phyloP scores from a whole-genome alignment of 2,113 vertebrate genomes.

The Laticauda laticaudata region DNA sequence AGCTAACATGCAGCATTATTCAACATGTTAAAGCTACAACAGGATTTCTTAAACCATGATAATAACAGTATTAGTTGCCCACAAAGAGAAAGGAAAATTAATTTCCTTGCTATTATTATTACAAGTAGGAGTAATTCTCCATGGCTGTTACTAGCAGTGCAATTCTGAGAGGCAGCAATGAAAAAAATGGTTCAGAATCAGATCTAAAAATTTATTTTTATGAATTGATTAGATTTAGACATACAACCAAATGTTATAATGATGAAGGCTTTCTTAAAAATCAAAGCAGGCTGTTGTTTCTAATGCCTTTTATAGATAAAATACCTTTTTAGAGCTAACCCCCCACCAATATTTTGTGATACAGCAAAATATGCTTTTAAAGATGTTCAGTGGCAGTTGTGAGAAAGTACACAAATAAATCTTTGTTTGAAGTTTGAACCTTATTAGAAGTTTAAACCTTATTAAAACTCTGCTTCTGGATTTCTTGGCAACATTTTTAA shows the following conservation, averaged over 20 bases:
- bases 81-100: slow-evolving; percentile 39
- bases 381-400: background rate
- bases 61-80: slow-evolving; percentile 29
- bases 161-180: slow-evolving; percentile 16
- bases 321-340: background rate
- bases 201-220: slow-evolving; percentile 2
- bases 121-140: slow-evolving; percentile 27
- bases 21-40: slow-evolving; percentile 46
- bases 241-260: background rate
- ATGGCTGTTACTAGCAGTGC: background rate
- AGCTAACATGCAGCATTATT: slow-evolving; percentile 45
- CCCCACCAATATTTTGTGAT: background rate
- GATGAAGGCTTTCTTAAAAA: background rate
- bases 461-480: background rate
- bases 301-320: background rate
- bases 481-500: background rate
- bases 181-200: slow-evolving; percentile 11
- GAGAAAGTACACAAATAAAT: background rate
- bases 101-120: slow-evolving; percentile 15
- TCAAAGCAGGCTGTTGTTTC: background rate
- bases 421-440: background rate
- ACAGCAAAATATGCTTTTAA: background rate
- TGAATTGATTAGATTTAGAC: background rate
- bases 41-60: slow-evolving; percentile 54
- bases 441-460: background rate